Evolutionary conservation across 2,113 vertebrate species (phyloP), one percentile per base, ranked within the genome.

Genomic region (Corydoras sp.): DNA sequence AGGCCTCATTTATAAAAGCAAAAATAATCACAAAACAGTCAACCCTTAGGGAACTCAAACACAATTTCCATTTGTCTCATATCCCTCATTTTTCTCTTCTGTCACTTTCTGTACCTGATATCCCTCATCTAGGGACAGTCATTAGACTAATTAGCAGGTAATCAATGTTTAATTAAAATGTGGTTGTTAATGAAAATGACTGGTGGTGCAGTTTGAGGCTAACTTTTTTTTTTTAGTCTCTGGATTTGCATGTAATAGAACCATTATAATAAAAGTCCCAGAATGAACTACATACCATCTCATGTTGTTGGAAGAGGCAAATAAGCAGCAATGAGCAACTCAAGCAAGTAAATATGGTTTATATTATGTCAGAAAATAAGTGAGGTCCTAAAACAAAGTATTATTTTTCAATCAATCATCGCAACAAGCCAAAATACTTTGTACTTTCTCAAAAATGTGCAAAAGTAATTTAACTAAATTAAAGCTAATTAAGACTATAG

Each of bases 91-190:
- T 77, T 80, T 75, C 82, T 79, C 73, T 65, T 67, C 81, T 86
- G 81, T 82, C 84, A 81, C 77, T 79, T 75, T 74, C 68, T 53
- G 68, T 83, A 85, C 83, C 80, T 83, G 72, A 73, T 82, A 72
- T 77, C 75, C 66, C 82, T 83, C 86, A 89, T 90, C 90, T 90
- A 85, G 87, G 89, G 91, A 90, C 86, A 84, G 91, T 93, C 90
- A 92, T 89, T 89, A 86, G 86, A 86, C 89, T 92, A 93, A 95
- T 95, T 91, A 93, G 89, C 88, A 87, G 85, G 85, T 92, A 92
- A 93, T 94, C 91, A 87, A 92, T 93, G 90, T 92, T 94, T 94
- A 91, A 94, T 96, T 94, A 93, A 93, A 92, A 90, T 80, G 74
- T 85, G 83, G 82, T 85, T 87, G 88, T 91, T 91, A 91, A 92